These are phyloP conservation scores for Aethes cnicana DNA, from an alignment of 2,888 invertebrate genomes.

Conservation along the genomic window DNA sequence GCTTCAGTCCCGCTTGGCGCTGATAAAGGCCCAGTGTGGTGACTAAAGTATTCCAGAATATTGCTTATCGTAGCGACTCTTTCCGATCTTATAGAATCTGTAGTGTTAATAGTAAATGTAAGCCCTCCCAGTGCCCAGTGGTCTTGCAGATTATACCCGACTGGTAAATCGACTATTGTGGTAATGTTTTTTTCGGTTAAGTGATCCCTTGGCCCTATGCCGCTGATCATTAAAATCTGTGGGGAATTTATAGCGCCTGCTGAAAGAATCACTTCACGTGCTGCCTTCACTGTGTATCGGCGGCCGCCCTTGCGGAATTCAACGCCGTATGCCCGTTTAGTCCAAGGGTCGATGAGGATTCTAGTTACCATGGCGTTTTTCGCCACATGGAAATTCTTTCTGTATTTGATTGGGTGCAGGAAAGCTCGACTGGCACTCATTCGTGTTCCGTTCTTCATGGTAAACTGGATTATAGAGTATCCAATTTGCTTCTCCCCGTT, in stretches of 20 bases:
- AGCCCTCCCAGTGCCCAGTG: conserved; percentile 88
- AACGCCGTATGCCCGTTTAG: conserved; percentile 82
- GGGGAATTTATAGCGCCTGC: conserved; percentile 91
- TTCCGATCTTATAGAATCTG: conserved; percentile 84
- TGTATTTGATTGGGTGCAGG: conserved; percentile 80
- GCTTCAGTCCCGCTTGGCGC: conserved; percentile 70
- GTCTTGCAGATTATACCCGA: conserved; percentile 91
- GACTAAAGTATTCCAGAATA: conserved; percentile 79
- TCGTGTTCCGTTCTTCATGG: conserved; percentile 85
- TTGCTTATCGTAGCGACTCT: conserved; percentile 62
- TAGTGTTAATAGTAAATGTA: conserved; percentile 86
- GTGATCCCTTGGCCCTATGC: conserved; percentile 86
- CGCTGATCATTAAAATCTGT: conserved; percentile 91
- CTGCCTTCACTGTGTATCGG: conserved; percentile 68
- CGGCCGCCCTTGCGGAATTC: conserved; percentile 78
- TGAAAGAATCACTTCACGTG: conserved; percentile 88
- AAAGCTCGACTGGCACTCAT: conserved; percentile 89
- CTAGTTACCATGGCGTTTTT: conserved; percentile 82
- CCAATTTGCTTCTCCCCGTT: conserved; percentile 86
- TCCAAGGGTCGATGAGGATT: conserved; percentile 77
- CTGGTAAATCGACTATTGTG: conserved; percentile 83
- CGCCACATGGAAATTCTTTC: conserved; percentile 85
- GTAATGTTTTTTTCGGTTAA: conserved; percentile 81
- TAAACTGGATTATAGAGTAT: conserved; percentile 85
- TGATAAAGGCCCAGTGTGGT: conserved; percentile 66